Evolutionary conservation across 2,888 invertebrate species (phyloP).

Genomic region (Plutella xylostella): DNA sequence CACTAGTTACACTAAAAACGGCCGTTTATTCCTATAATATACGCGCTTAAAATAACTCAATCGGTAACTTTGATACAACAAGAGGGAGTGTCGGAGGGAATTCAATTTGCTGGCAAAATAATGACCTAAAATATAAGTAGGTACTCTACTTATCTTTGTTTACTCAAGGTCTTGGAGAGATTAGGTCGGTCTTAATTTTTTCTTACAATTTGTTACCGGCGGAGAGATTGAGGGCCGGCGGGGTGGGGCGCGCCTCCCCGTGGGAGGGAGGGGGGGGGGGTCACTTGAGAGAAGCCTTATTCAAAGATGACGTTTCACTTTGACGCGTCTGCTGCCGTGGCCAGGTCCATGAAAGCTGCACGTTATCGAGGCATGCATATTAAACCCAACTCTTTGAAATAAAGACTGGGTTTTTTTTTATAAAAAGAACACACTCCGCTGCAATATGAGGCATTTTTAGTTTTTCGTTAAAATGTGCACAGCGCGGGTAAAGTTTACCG

Average conservation of each 20-base stretch:
- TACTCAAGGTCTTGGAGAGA: neutral
- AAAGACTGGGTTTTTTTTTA: neutral
- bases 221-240: neutral
- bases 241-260: neutral
- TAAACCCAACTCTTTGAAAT: conserved; percentile 31
- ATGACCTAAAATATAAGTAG: neutral
- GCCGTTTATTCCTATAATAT: no score
- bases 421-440: no score
- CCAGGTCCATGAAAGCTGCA: conserved; percentile 33
- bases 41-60: no score
- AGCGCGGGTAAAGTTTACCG: no score
- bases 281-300: conserved; percentile 7
- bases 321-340: conserved; percentile 32
- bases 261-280: neutral
- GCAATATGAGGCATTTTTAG: no score
- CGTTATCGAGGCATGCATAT: conserved; percentile 42
- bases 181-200: neutral
- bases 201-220: neutral
- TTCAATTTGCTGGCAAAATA: neutral
- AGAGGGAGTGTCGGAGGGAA: neutral
- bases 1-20: no score
- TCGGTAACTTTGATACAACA: no score
- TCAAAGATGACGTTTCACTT: conserved; percentile 26
- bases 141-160: conserved; percentile 4
- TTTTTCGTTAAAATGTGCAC: no score